Base-by-base conservation (phyloP, 2,888 invertebrate genomes). In the Platycheirus albimanus region DNA sequence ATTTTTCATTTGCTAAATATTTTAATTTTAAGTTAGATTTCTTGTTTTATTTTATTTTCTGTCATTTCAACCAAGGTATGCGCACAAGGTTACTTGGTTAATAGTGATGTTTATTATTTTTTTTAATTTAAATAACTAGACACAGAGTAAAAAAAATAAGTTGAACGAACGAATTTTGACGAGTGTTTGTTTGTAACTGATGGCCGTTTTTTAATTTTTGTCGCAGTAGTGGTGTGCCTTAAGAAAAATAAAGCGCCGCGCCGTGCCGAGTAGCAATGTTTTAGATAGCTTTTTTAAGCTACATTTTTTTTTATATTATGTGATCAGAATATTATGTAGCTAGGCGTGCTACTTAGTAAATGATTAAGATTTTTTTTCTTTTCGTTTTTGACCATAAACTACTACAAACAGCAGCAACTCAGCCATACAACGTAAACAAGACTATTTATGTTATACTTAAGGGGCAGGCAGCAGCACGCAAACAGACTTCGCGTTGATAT, bases 151-250 rank as follows among this genome's bases (percentile, higher is more conserved):
- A n/a, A n/a, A n/a, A 15, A 36, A 76, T 61, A 78, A 38, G 75
- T 76, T 66, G 80, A 71, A 71, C 80, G 76, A 81, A 81, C 70
- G 76, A 76, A 52, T 81, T 70, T 81, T 71, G 76, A 71, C 70
- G 80, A 81, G 71, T 66, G 76, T 81, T 81, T 71, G 52, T 54
- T 64, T 71, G 76, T 80, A 66, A 80, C 80, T 81, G 52, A 71
- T 56, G 45, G 7, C 15, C 36, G 38, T 56, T 24, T n/a, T n/a
- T n/a, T n/a, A n/a, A n/a, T n/a, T n/a, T 20, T 52, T 15, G 47
- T 30, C 28, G 13, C 19, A 36, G 54, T 66, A 49, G 51, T 67
- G 28, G 58, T 66, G 47, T 30, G 43, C 43, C 52, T 36, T 67
- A 33, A 61, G 58, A 76, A 47, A 36, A 45, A 17, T 54, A 15